Evolutionary conservation across 2,797 vertebrate species (phyloP), one percentile per base, ranked within the genome.

Genomic region (Pteronotus mesoamericanus): DNA sequence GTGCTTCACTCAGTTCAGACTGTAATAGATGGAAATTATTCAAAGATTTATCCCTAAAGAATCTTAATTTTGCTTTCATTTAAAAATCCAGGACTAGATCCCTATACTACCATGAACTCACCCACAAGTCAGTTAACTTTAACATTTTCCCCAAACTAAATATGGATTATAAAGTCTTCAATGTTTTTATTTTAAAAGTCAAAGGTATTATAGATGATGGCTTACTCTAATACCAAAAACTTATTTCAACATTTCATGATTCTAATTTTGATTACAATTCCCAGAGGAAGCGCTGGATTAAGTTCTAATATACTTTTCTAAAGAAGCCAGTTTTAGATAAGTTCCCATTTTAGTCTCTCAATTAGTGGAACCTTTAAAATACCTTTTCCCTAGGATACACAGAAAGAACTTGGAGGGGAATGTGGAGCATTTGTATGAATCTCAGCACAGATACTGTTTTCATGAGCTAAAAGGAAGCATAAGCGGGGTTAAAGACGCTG

Each of bases 251-350:
- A 71, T 85, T 91, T 86, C 86, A 69, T 46, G 86, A 96, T 96
- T 97, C 71, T 91, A 94, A 97, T 96, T 97, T 93, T 98, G 95
- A 97, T 97, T 95, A 15, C 34, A 83, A 96, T 82, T 94, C 94
- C 86, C 89, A 59, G 53, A 90, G 46, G 96, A 95, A 94, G 24
- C 16, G 9, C 68, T 79, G 82, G 92, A 96, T 96, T 95, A 97
- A 96, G 39, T 89, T 85, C 86, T 96, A 94, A 95, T 91, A 86
- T 9, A 75, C 29, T 94, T 93, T 95, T 80, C 86, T 95, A 96
- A 94, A 97, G 74, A 94, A 95, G 32, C 57, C 75, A 89, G 39
- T 96, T 96, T 86, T 72, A 97, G 86, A 82, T 86, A 92, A 94
- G n/a, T 92, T 98, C 59, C 53, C 48, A 84, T 93, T 97, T 97